Evolutionary conservation across 2,797 vertebrate species (phyloP), one percentile per base, ranked within the genome.

Genomic region (Labroides dimidiatus): DNA sequence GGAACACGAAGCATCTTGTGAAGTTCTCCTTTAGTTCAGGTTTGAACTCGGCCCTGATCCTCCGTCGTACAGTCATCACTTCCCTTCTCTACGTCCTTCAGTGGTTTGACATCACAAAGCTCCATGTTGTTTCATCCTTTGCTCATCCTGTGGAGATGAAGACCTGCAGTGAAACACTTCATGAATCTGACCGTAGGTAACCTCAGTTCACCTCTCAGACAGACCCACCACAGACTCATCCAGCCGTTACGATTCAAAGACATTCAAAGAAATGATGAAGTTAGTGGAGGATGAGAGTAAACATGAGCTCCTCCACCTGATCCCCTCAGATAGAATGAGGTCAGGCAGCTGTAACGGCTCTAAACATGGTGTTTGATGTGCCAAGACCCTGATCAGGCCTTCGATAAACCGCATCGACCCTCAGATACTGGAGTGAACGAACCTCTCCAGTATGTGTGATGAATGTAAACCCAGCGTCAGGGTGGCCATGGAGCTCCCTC

Each of bases 401-500:
- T 64, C 69, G 57, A 78, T 66, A 53, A 8, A 51, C 0, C 20
- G 59, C 72, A 77, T 73, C n/a, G 47, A 74, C 56, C 66, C 60
- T 19, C 16, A 52, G 61, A 71, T 53, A 15, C 36, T 58, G 69
- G 10, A 48, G 68, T 73, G 83, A 84, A 74, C 59, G 13, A 48
- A 58, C 14, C 47, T 61, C 55, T 72, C 50, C 48, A 15, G 55
- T 61, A 72, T 27, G 23, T 50, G 6, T n/a, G 72, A 61, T 20
- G n/a, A 20, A 47, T 50, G 39, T 61, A 76, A 77, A 77, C 67
- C 44, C 49, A 9, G 78, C 3, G 16, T 36, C 80, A 75, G 80
- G 81, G 88, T 87, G 84, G 82, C 78, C 85, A 79, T 77, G 64
- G 75, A 77, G 82, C 67, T 84, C 78, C 78, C 76, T 64, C 49